A percentile compares a stretch with the other conserved stretches of the same genome.
phyloP scores from a whole-genome alignment of 2,113 vertebrate genomes.

The Mormyrus iriodes region DNA sequence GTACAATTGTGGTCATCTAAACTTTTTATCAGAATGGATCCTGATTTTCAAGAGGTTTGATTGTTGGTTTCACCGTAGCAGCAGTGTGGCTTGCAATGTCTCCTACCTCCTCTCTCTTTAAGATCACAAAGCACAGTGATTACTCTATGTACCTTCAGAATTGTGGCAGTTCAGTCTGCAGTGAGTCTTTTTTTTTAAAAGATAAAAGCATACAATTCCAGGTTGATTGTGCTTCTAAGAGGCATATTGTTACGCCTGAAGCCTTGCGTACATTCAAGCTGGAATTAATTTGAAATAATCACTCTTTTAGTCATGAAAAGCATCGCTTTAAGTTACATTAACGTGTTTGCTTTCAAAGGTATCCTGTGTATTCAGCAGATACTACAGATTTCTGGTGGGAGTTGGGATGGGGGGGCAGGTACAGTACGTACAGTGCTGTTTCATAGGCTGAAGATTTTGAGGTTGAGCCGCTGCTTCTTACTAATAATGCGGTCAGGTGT shows the following conservation, averaged over 20 bases:
- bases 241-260: neutral
- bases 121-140: neutral
- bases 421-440: too few species aligned
- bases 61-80: neutral
- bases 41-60: conserved; percentile 7
- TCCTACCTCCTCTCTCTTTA: neutral
- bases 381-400: neutral
- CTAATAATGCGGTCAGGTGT: neutral
- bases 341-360: neutral
- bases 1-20: neutral
- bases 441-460: neutral
- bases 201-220: neutral
- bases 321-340: neutral
- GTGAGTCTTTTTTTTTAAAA: neutral
- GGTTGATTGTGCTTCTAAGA: neutral
- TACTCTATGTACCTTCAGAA: neutral
- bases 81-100: neutral
- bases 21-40: neutral
- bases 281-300: neutral
- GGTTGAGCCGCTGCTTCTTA: neutral
- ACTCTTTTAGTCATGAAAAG: neutral
- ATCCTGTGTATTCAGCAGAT: neutral
- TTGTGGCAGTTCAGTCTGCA: neutral
- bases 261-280: neutral
- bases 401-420: neutral